Evolutionary conservation across 2,888 invertebrate genomes (phyloP), one percentile per base, ranked within the genome.

Genomic region (Philopedon plagiatum): DNA sequence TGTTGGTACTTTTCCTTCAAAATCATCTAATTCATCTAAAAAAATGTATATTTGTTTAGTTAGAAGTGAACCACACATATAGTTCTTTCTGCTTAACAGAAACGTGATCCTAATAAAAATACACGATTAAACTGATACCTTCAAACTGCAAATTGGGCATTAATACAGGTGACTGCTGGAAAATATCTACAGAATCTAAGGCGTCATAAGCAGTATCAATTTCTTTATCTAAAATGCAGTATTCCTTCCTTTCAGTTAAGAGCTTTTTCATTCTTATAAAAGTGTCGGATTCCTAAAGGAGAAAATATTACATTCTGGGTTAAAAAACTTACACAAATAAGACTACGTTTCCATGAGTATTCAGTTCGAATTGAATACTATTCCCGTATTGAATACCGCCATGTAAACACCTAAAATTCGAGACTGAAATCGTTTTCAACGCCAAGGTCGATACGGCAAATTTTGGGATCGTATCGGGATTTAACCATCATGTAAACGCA

Each of bases 181-280:
- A 76, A 11, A 78, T 70, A 60, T 87, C 87, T 70, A 90, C 86
- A 23, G 90, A 87, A 83, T 91, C 91, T 8, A 90, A 86, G 18
- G 91, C 91, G 70, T 91, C 89, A 69, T 87, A 88, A 41, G 88
- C 88, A 44, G 87, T 86, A 80, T 91, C 91, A 64, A 91, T 90
- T 63, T 88, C 89, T 37, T 76, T 78, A 51, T 79, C 78, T 49
- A 79, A 71, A 13, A 75, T 74, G 74, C 88, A 86, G 81, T 86
- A 88, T 44, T 89, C 89, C 39, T 89, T 88, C 57, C 90, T 86
- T 75, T 89, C 86, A 0, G 87, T 86, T 77, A 89, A 84, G 77
- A 90, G 83, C 46, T 88, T 87, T 3, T 86, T 86, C 78, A 89
- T 87, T 0, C 88, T 84, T 9, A 83, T 85, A 1, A 86, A 79